Percentiles rank a stretch among this genome's conserved stretches.
These are phyloP conservation scores for Bombus haemorrhoidalis DNA, from an alignment of 1,140 invertebrate genomes.

Conservation along the genomic window DNA sequence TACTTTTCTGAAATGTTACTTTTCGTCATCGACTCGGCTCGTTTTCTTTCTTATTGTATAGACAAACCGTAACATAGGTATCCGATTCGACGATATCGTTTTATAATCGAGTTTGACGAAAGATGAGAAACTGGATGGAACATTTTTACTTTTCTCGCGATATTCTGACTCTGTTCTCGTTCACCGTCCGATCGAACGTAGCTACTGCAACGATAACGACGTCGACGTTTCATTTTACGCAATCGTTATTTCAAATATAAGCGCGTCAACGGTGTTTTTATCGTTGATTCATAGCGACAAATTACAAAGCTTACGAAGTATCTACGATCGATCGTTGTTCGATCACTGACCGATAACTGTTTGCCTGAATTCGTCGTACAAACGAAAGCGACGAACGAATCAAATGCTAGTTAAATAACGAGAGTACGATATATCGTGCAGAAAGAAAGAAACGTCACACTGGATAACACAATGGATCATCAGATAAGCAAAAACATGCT, in stretches of 20 bases:
- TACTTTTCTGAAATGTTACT: too few relatives aligned
- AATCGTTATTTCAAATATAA: neutral
- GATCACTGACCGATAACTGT: neutral
- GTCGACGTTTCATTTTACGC: neutral
- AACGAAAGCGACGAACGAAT: neutral
- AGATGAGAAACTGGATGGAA: neutral
- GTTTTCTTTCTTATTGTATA: too few relatives aligned
- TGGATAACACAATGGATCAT: slow-evolving; percentile 30
- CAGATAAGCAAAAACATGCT: slow-evolving; percentile 36
- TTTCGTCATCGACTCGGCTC: too few relatives aligned
- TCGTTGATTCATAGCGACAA: neutral
- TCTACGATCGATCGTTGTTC: neutral
- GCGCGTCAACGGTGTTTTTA: neutral
- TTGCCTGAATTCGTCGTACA: neutral
- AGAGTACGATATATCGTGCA: neutral
- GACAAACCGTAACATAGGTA: too few relatives aligned
- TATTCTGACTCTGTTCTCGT: neutral
- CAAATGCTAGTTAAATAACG: neutral
- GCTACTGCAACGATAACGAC: neutral
- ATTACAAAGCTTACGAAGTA: neutral
- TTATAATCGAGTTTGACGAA: neutral
- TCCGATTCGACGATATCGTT: neutral
- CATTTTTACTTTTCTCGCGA: neutral
- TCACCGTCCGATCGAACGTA: neutral
- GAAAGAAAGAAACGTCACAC: slow-evolving; percentile 1